Conservation (phyloP, 2,797 vertebrate genomes). For the Sebastes taczanowskii region DNA sequence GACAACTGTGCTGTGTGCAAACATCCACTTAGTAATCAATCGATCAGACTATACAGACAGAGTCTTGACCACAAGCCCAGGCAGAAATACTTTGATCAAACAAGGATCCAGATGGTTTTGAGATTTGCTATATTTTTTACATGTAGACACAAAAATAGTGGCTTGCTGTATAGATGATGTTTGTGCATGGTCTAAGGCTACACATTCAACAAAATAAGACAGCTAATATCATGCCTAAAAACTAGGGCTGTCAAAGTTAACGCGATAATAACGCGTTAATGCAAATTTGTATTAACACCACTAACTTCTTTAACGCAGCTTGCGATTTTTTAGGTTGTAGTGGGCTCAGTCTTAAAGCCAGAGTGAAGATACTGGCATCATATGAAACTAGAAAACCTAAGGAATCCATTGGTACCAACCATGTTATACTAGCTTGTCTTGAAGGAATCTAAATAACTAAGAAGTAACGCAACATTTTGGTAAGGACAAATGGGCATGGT, state of each 20-base stretch:
- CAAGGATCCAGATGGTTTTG: background rate
- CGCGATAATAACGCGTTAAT: no score
- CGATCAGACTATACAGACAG: background rate
- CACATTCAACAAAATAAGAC: background rate
- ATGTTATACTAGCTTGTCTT: no score
- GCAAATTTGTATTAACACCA: no score
- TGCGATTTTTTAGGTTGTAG: no score
- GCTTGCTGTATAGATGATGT: background rate
- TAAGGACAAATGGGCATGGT: fast-evolving
- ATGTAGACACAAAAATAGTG: background rate
- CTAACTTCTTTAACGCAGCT: no score
- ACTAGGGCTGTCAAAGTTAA: no score
- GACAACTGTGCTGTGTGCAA: background rate
- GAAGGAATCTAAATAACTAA: no score
- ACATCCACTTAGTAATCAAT: background rate
- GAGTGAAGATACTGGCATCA: no score
- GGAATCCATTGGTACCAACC: no score
- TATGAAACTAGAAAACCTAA: no score
- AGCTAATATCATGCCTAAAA: no score
- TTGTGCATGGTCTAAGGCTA: background rate
- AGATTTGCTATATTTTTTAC: background rate
- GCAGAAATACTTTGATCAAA: conserved; percentile 4
- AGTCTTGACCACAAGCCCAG: background rate
- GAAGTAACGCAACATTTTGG: fast-evolving
- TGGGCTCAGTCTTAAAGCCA: no score